These are phyloP conservation scores for Erebia ligea DNA, from an alignment of 2,888 invertebrate species.

Conservation along the genomic window DNA sequence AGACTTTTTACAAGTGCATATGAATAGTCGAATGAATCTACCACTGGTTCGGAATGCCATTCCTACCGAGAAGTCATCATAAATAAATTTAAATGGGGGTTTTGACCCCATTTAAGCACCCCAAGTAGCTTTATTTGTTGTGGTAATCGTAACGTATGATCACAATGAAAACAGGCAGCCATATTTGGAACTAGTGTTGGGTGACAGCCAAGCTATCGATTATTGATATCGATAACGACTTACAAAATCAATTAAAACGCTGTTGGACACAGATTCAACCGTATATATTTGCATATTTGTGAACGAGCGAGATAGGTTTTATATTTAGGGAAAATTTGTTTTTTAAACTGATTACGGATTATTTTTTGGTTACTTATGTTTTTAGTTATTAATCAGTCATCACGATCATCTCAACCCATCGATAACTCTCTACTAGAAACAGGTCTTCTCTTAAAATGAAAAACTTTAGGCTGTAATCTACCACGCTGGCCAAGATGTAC, in stretches of 20 bases:
- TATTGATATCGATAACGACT: constrained; percentile 46
- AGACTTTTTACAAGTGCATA: too few relatives aligned
- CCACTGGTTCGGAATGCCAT: too few relatives aligned
- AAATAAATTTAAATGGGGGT: too few relatives aligned
- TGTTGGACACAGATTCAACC: constrained; percentile 40
- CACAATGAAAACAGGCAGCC: constrained; percentile 17
- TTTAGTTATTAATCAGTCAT: too few relatives aligned
- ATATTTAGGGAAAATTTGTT: background rate
- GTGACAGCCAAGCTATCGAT: constrained; percentile 44
- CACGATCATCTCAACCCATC: too few relatives aligned
- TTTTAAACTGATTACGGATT: background rate
- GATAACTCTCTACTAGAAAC: too few relatives aligned
- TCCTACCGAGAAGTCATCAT: too few relatives aligned
- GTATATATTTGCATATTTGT: constrained; percentile 30
- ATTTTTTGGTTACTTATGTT: background rate
- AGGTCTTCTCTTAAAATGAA: too few relatives aligned
- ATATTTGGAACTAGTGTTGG: constrained; percentile 49
- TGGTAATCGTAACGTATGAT: background rate
- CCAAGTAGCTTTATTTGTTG: background rate
- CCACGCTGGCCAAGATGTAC: too few relatives aligned
- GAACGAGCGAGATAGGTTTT: background rate
- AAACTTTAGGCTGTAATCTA: too few relatives aligned
- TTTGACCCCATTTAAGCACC: too few relatives aligned
- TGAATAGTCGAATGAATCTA: too few relatives aligned
- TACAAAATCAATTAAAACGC: constrained; percentile 51